Percentiles rank a stretch among this genome's conserved stretches.
Conservation (phyloP, 2,113 vertebrate genomes). For the Erinaceus europaeus region DNA sequence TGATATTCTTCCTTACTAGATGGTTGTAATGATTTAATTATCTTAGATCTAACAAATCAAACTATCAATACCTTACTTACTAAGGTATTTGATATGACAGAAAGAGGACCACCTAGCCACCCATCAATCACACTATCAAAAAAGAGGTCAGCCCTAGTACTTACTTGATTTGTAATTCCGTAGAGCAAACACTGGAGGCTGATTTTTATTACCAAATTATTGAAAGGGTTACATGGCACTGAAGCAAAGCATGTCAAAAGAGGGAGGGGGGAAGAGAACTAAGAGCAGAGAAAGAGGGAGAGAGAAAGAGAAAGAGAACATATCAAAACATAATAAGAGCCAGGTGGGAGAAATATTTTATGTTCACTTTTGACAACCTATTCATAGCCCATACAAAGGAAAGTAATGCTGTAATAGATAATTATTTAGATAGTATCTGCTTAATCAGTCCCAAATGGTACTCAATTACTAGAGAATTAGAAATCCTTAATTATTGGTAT, state of each 20-base stretch:
- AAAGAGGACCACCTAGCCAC: neutral
- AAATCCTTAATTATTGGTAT: conserved; percentile 69
- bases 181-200: neutral
- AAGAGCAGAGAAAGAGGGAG: neutral
- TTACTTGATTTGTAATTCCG: neutral
- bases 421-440: conserved; percentile 71
- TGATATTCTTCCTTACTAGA: neutral
- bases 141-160: neutral
- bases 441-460: conserved; percentile 62
- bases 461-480: conserved; percentile 72
- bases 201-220: neutral
- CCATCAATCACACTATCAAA: neutral
- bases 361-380: conserved; percentile 38
- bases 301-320: neutral
- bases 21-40: neutral
- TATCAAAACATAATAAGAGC: neutral
- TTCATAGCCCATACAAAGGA: conserved; percentile 53
- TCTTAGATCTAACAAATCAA: neutral
- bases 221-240: neutral
- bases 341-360: neutral
- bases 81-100: neutral
- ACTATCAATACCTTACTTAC: too few relatives aligned
- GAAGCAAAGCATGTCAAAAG: neutral
- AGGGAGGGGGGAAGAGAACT: neutral
- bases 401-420: conserved; percentile 43